Conservation (phyloP, 2,797 vertebrate species). For the Erethizon dorsatum region DNA sequence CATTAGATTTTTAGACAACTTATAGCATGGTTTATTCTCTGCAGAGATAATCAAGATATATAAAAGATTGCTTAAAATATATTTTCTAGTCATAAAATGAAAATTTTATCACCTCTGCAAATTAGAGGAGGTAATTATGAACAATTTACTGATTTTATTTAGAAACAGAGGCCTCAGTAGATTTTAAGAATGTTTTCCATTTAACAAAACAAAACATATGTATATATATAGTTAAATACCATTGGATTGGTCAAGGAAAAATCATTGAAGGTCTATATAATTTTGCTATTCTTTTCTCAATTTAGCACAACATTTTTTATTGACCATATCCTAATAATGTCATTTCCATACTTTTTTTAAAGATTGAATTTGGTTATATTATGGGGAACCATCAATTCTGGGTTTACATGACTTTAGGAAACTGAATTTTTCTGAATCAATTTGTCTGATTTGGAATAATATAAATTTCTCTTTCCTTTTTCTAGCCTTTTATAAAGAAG, state of each 20-base stretch:
- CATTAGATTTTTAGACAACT: not conserved
- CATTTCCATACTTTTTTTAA: constrained; percentile 38
- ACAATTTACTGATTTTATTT: not conserved
- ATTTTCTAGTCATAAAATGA: constrained; percentile 34
- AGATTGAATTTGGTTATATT: not conserved
- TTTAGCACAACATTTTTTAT: constrained; percentile 10
- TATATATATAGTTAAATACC: not conserved
- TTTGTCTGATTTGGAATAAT: constrained; percentile 55
- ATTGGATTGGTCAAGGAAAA: not conserved
- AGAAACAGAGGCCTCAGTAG: not conserved
- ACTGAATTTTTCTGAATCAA: constrained; percentile 16
- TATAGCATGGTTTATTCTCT: not conserved
- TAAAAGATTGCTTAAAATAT: not conserved
- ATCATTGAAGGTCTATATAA: constrained; percentile 13
- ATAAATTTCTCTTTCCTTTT: not conserved
- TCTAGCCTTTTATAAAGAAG: not conserved
- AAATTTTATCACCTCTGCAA: constrained; percentile 22
- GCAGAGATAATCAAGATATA: not conserved
- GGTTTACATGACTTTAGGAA: constrained; percentile 27
- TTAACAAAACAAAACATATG: constrained; percentile 27
- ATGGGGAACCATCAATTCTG: constrained; percentile 24
- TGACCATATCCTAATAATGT: constrained; percentile 21
- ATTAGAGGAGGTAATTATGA: not conserved
- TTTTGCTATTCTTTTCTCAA: not conserved
- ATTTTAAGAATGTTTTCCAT: constrained; percentile 29